phyloP scores from a whole-genome alignment of 1,140 invertebrate genomes.

The Phortica variegata region DNA sequence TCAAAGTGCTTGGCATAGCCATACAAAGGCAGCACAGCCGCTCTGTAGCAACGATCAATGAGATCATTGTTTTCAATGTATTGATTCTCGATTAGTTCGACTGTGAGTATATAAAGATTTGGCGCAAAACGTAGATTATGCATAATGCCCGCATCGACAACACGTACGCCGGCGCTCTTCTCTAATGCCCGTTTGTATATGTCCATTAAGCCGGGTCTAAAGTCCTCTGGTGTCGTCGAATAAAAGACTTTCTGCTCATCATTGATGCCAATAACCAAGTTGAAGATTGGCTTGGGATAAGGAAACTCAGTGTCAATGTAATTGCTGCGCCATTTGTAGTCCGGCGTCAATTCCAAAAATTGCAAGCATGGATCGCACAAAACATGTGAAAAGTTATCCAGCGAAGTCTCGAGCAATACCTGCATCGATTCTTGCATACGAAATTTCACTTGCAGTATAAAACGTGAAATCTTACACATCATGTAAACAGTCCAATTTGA shows the following conservation, averaged over 20 bases:
- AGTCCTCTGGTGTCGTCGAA: constrained; percentile 45
- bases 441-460: constrained; percentile 44
- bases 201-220: constrained; percentile 33
- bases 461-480: constrained; percentile 46
- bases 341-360: constrained; percentile 23
- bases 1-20: constrained; percentile 35
- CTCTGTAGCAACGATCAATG: constrained; percentile 26
- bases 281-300: constrained; percentile 37
- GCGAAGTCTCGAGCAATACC: constrained; percentile 34
- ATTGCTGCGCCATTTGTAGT: constrained; percentile 38
- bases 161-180: constrained; percentile 32
- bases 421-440: constrained; percentile 54
- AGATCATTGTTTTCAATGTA: constrained; percentile 28
- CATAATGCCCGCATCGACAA: constrained; percentile 38
- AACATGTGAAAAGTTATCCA: constrained; percentile 32
- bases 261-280: constrained; percentile 31
- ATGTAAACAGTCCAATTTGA: constrained; percentile 36
- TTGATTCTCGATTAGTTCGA: constrained; percentile 44
- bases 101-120: constrained; percentile 42
- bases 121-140: constrained; percentile 33
- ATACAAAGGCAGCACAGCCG: constrained; percentile 32
- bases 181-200: constrained; percentile 39
- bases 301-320: constrained; percentile 44
- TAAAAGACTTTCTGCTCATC: constrained; percentile 36
- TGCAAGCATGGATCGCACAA: constrained; percentile 41